Evolutionary conservation across 2,888 invertebrate genomes (phyloP).

Genomic region (Formica aserva): DNA sequence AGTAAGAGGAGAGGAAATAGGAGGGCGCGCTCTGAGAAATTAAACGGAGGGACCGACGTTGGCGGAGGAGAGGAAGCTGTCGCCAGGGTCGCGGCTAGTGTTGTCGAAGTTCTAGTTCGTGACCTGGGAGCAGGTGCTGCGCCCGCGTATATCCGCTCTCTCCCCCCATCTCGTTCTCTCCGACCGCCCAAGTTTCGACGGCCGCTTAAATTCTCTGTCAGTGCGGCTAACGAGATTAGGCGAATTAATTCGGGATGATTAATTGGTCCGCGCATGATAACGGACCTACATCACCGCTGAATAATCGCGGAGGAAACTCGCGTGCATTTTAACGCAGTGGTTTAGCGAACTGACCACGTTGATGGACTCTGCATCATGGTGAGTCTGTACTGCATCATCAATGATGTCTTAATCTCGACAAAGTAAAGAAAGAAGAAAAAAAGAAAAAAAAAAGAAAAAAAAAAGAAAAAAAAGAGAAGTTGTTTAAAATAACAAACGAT

Average conservation of each 20-base stretch:
- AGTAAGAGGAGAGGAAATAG: not conserved
- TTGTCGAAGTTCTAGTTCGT: conserved; percentile 71
- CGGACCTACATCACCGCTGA: not conserved
- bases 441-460: not conserved
- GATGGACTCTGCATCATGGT: not conserved
- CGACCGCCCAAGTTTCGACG: conserved; percentile 41
- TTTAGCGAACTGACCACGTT: not conserved
- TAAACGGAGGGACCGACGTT: not conserved
- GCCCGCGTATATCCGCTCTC: not conserved
- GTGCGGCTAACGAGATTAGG: conserved; percentile 45
- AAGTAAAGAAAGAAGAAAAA: not conserved
- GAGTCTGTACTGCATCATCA: not conserved
- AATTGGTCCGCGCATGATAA: conserved; percentile 29
- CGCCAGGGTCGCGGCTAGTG: conserved; percentile 66
- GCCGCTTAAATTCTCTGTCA: conserved; percentile 53
- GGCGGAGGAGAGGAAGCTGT: conserved; percentile 36
- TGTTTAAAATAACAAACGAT: not conserved
- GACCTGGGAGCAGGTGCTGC: conserved; percentile 57
- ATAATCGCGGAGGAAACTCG: conserved; percentile 7
- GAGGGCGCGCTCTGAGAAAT: conserved; percentile 29
- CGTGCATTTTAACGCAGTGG: not conserved
- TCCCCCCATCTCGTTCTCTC: not conserved
- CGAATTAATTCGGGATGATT: conserved; percentile 50
- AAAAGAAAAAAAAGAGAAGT: not conserved
- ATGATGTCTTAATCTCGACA: too few species aligned